Evolutionary conservation across 2,888 invertebrate species (phyloP), one percentile per base, ranked within the genome.

Genomic region (Galerucella pusilla): DNA sequence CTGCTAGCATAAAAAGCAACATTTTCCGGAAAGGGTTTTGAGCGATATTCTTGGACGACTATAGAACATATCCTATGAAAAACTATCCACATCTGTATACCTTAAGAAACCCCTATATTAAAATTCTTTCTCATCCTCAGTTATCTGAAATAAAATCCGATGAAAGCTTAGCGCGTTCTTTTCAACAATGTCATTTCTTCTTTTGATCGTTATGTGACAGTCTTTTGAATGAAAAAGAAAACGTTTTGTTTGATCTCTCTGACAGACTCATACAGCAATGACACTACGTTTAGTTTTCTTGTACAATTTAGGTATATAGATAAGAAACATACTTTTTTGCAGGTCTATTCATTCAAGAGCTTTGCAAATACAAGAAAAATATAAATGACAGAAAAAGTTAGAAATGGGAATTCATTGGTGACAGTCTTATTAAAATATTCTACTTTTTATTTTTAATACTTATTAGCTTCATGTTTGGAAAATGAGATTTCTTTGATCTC

Each of bases 181-280:
- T 61, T 71, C 28, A 69, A 74, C 73, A 78, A 78, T 76, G 68
- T 71, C 69, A 70, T 78, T 74, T 77, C 72, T 77, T 77, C 74
- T 76, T 78, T 76, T 75, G 71, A 70, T 52, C 72, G 74, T 73
- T 76, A 71, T 72, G 75, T 74, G 63, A 64, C 71, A 59, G 46
- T 65, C 69, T 74, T 74, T 25, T 49, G n/a, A n/a, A n/a, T n/a
- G n/a, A n/a, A n/a, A n/a, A n/a, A n/a, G n/a, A n/a, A n/a, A n/a
- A n/a, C n/a, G n/a, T n/a, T 70, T 64, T 64, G 57, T 71, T 69
- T 61, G 61, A 61, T 69, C 54, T 61, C 11, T 45, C 16, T 16
- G 63, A 42, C 63, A 63, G 35, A 11, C 64, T 64, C 60, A 35
- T 35, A 69, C 61, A 61, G 61, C 20, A 69, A 61, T 61, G 60